These are phyloP conservation scores for Malacoraja senta DNA, from an alignment of 2,797 vertebrate species.

Conservation along the genomic window DNA sequence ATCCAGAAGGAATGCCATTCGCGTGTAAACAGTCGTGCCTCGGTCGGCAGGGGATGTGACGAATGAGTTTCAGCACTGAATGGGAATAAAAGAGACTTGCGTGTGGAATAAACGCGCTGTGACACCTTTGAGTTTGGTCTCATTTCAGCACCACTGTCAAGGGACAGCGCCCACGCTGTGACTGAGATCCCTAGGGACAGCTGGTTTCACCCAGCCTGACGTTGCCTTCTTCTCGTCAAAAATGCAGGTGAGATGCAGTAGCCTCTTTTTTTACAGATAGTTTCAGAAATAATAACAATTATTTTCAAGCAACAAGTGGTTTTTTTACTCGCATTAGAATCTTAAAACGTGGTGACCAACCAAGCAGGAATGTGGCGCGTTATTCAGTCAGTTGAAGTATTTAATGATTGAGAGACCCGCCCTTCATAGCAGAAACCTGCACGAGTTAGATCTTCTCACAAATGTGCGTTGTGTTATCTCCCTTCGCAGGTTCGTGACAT, in stretches of 20 bases:
- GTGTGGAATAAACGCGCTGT: neutral
- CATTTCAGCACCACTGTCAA: neutral
- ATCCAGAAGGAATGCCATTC: too few species aligned
- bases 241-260: too few species aligned
- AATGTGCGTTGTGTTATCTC: slow-evolving; percentile 11
- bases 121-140: neutral
- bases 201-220: neutral
- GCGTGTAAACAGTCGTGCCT: neutral
- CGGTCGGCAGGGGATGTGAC: neutral
- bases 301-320: neutral
- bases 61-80: neutral
- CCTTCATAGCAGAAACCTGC: neutral
- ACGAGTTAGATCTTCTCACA: neutral
- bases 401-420: neutral
- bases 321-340: neutral
- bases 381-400: neutral
- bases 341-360: neutral
- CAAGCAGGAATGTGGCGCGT: neutral
- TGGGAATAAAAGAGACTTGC: neutral
- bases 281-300: neutral
- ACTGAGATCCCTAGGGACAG: neutral
- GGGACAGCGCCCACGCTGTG: neutral
- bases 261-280: neutral
- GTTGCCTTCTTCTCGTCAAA: neutral
- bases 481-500: slow-evolving; percentile 41